Evolutionary conservation across 2,797 vertebrate species (phyloP), one percentile per base, ranked within the genome.

Genomic region (Zalophus californianus): DNA sequence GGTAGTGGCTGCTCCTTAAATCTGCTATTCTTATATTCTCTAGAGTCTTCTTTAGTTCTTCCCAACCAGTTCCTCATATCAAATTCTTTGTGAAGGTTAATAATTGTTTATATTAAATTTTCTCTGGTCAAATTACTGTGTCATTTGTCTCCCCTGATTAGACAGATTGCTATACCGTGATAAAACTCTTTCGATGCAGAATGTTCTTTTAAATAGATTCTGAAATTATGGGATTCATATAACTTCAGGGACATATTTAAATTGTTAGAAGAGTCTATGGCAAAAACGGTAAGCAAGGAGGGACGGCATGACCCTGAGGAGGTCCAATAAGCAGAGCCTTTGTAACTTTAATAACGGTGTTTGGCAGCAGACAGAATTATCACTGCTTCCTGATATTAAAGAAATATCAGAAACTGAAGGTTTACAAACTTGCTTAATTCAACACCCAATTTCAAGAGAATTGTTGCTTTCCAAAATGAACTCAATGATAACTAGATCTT

Each of bases 391-490:
- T 86, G 62, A 90, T 62, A 38, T 38, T 86, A 41, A 54, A 56
- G 73, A 83, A 85, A 58, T 21, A 27, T 18, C 27, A 92, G 44
- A 89, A 82, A 89, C 32, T 66, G 66, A 93, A 94, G 72, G 14
- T 27, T 96, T 56, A 88, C 56, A 80, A 77, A 87, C 93, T 44
- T 56, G 35, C 54, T 84, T 85, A 44, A 70, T 92, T 44, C 25
- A 90, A 52, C 27, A 85, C 75, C 23, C 11, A 82, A 41, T 64
- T 86, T 72, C 48, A 88, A 54, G n/a, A 68, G 50, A 83, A 27
- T 1, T 29, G 68, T 62, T 84, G 29, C 56, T 86, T 90, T 80
- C 72, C 86, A 93, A 64, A 91, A 64, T 68, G 25, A 68, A 80
- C 14, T 66, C 44, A 44, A 27, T 44, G 60, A 73, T 48, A 50